Evolutionary conservation across 2,888 invertebrate genomes (phyloP).

Genomic region (Drosophila monieri): DNA sequence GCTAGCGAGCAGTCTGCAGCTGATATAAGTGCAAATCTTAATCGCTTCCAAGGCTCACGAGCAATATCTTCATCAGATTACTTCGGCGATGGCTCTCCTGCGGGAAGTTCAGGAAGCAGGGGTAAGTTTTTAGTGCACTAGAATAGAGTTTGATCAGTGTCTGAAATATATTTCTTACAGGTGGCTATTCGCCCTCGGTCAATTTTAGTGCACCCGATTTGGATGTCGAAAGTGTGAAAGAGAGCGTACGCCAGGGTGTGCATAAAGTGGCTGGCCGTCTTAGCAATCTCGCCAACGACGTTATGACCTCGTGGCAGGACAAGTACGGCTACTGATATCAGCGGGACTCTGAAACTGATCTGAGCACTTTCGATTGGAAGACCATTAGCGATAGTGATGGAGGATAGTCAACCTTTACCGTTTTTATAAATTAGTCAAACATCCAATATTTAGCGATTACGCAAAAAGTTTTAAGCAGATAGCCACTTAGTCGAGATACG

Average conservation of each 20-base stretch:
- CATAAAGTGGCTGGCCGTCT: constrained; percentile 98
- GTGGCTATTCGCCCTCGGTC: constrained; percentile 74
- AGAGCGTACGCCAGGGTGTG: constrained; percentile 98
- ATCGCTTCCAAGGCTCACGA: constrained; percentile 95
- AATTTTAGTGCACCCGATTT: constrained; percentile 90
- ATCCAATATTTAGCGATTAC: constrained; percentile 50
- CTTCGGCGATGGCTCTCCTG: constrained; percentile 88
- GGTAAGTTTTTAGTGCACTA: constrained; percentile 37
- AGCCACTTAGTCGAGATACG: constrained; percentile 34
- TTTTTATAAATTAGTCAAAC: constrained; percentile 59
- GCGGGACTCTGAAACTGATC: constrained; percentile 4
- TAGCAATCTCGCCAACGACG: constrained; percentile 96
- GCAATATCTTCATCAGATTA: constrained; percentile 98
- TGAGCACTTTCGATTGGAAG: constrained; percentile 6
- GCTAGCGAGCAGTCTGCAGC: constrained; percentile 87
- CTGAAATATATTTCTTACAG: constrained; percentile 47
- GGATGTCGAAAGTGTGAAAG: constrained; percentile 93
- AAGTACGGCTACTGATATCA: constrained; percentile 87
- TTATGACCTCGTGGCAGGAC: constrained; percentile 96
- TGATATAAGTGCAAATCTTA: constrained; percentile 84
- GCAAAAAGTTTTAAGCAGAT: constrained; percentile 56
- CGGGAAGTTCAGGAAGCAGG: constrained; percentile 38
- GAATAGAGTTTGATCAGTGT: neutral
- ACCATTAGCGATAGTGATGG: constrained; percentile 13
- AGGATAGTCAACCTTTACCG: constrained; percentile 46